These are phyloP conservation scores for Oceanites oceanicus DNA, from an alignment of 2,113 vertebrate species.

Conservation along the genomic window DNA sequence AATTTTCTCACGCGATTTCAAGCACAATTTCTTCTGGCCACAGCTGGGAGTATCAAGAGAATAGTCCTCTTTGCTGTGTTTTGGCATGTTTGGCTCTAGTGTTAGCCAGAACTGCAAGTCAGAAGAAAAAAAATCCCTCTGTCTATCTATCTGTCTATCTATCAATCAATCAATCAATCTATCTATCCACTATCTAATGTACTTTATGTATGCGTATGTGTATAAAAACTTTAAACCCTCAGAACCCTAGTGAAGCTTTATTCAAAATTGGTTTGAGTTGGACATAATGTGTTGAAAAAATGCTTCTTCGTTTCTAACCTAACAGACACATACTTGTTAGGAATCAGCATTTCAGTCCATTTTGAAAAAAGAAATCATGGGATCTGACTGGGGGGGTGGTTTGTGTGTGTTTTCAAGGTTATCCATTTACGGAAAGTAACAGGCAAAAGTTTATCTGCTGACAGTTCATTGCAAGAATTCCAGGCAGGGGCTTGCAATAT, in stretches of 20 bases:
- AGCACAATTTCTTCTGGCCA: slow-evolving; percentile 38
- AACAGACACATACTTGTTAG: not conserved
- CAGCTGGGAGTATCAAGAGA: slow-evolving; percentile 23
- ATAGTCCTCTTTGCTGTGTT: not conserved
- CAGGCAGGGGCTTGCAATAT: slow-evolving; percentile 38
- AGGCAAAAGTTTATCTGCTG: slow-evolving; percentile 25
- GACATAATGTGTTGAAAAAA: not conserved
- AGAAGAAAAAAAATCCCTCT: not conserved
- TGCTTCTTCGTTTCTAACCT: not conserved
- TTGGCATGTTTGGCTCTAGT: not conserved
- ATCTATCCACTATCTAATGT: not conserved
- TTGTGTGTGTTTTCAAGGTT: not conserved
- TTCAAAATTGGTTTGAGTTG: not conserved
- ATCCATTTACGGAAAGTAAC: not conserved
- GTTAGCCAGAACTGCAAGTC: not conserved
- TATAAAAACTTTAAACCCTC: not conserved
- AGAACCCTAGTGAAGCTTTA: not conserved
- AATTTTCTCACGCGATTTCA: slow-evolving; percentile 44
- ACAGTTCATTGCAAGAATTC: slow-evolving; percentile 52
- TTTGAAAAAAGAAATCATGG: not conserved
- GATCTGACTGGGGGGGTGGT: not conserved
- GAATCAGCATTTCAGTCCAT: not conserved
- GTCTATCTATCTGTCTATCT: not conserved
- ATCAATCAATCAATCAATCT: rapidly evolving
- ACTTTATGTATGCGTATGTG: not conserved